Evolutionary conservation across 2,797 vertebrate genomes (phyloP).

Genomic region (Pseudochromis fuscus): DNA sequence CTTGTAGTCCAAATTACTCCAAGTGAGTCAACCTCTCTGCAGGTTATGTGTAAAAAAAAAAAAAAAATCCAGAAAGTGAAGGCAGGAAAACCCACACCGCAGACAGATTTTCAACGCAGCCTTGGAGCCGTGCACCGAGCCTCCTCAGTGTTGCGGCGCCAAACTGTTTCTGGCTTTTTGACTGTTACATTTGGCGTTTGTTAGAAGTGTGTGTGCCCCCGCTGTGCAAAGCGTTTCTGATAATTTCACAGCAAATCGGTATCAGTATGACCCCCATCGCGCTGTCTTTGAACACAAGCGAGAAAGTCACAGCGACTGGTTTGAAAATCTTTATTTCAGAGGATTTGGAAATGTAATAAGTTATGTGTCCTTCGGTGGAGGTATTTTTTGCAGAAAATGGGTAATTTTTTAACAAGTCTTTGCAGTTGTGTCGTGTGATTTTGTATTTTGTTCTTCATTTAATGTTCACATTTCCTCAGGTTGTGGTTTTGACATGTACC

Average conservation of each 20-base stretch:
- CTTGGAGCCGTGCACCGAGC: slow-evolving; percentile 3
- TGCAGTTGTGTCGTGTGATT: neutral
- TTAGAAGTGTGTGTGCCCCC: slow-evolving; percentile 9
- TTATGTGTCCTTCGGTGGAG: neutral
- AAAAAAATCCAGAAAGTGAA: neutral
- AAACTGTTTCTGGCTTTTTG: slow-evolving; percentile 24
- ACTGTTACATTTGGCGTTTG: slow-evolving; percentile 8
- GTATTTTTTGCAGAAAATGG: neutral
- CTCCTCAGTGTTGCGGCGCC: neutral
- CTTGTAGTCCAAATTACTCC: neutral
- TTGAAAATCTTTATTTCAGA: slow-evolving; percentile 4
- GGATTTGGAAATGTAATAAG: neutral
- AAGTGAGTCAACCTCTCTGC: neutral
- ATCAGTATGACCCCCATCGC: slow-evolving; percentile 9
- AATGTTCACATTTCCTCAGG: slow-evolving; percentile 8
- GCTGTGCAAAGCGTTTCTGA: slow-evolving; percentile 24
- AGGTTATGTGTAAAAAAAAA: slow-evolving; percentile 14
- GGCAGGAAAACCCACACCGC: neutral
- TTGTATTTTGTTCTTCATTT: neutral
- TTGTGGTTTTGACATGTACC: slow-evolving; percentile 17
- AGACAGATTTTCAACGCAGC: slow-evolving; percentile 8
- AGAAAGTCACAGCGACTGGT: slow-evolving; percentile 5
- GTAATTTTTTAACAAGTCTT: neutral
- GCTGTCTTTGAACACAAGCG: slow-evolving; percentile 10
- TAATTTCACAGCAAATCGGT: slow-evolving; percentile 29